Base-by-base conservation (phyloP, 92 coral and sea anemone genomes). In the Palythoa heliodiscus region DNA sequence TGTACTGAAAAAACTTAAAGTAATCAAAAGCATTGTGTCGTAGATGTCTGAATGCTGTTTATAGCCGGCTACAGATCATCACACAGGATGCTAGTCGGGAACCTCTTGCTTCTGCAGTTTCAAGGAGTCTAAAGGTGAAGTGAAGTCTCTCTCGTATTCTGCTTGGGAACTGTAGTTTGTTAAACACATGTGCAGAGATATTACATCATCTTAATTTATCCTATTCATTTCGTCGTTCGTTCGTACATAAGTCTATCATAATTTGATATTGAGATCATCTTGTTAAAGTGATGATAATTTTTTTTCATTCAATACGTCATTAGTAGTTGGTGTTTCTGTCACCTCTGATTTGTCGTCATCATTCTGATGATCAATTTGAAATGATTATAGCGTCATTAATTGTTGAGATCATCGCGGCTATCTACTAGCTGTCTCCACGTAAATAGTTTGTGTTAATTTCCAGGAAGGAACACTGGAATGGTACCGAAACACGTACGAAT, bases 401-500 rank as follows among this genome's bases (percentile, higher is more conserved):
- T 43, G 50, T 43, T 43, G 50, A 0, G 50, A 29, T 29, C 35
- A 29, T 29, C 35, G 35, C 0, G 50, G 6, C 50, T 43, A 8
- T 43, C 7, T 43, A 7, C 61, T 12, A 55, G 16, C 19, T 12
- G 61, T 12, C 61, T 55, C 3, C 15, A 11, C 0, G 61, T 16
- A 55, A 55, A 55, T 55, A 19, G 19, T 12, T 55, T 16, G 12
- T 55, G 14, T 15, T 15, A n/a, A 61, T 23, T 52, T 66, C 43
- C 74, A 80, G 84, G 84, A 80, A 66, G 84, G 84, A 43, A 80
- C 74, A 11, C 60, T 80, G 60, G 74, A 66, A 25, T 80, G 84
- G 84, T 80, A 80, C 72, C 70, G 84, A 16, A 80, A 80, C 60
- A 80, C 84, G 43, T 80, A 80, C 43, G 84, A 66, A 43, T 80